These are phyloP conservation scores for Thalassarche chlororhynchos DNA, from an alignment of 2,113 vertebrate species.

Conservation along the genomic window DNA sequence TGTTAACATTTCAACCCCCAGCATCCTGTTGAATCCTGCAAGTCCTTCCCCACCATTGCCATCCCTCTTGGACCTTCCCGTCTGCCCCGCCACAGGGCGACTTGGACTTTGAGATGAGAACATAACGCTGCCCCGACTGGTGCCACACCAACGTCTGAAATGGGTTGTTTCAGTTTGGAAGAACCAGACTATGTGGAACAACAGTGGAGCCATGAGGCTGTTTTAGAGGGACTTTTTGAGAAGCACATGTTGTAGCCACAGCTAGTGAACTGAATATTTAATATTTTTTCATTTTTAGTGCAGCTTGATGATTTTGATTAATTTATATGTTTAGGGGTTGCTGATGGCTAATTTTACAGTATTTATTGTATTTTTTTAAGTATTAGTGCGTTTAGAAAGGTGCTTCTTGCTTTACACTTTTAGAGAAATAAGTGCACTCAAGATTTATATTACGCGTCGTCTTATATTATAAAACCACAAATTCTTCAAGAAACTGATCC, in stretches of 20 bases:
- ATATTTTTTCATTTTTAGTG: not conserved
- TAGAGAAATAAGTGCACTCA: not conserved
- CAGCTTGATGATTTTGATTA: not conserved
- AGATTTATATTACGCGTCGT: not conserved
- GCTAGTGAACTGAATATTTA: not conserved
- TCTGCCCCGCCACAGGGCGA: not conserved
- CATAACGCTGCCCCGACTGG: rapidly evolving
- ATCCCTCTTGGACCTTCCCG: not conserved
- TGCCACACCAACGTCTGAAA: not conserved
- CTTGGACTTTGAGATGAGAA: not conserved
- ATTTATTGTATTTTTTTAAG: not conserved
- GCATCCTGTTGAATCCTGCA: not conserved
- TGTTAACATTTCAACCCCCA: not conserved
- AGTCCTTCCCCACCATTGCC: not conserved
- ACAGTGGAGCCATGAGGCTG: not conserved
- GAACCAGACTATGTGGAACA: not conserved
- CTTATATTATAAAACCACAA: not conserved
- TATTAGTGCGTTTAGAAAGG: not conserved
- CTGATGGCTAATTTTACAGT: not conserved
- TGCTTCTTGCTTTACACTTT: not conserved
- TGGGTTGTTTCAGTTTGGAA: not conserved
- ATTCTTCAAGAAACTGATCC: not conserved
- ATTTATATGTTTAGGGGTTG: not conserved
- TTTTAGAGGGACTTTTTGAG: not conserved
- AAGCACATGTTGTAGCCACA: not conserved